Percentiles rank a stretch among this genome's conserved stretches.
Evolutionary conservation across 2,113 vertebrate species (phyloP).

Genomic region (Porphyrio hochstetteri): DNA sequence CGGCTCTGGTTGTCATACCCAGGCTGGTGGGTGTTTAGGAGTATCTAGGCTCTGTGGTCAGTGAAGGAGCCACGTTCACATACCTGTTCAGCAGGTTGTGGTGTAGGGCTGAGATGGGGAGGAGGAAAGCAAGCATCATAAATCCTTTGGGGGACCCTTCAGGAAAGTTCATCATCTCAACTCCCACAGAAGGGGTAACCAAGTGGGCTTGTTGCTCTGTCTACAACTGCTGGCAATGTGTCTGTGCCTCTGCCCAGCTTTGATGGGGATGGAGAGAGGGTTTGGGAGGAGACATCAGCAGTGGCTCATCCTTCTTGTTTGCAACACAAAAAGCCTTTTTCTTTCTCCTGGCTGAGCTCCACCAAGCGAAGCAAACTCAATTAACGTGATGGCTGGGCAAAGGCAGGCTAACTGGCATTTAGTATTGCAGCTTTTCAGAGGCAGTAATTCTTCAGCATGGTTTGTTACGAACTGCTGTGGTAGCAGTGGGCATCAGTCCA

Average conservation of each 20-base stretch:
- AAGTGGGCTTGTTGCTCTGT: neutral
- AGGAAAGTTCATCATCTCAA: neutral
- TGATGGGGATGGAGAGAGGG: neutral
- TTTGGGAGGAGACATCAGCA: neutral
- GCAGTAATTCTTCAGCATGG: neutral
- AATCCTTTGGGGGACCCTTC: neutral
- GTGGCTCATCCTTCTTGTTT: constrained; percentile 4
- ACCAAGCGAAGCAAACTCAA: constrained; percentile 24
- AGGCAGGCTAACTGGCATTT: constrained; percentile 46
- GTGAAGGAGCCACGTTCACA: neutral
- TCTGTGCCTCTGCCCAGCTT: neutral
- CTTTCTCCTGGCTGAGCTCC: constrained; percentile 19
- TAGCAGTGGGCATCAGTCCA: neutral
- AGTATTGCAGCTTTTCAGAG: neutral
- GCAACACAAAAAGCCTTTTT: constrained; percentile 54
- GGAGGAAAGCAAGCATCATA: neutral
- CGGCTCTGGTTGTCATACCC: rapidly evolving
- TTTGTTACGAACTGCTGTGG: neutral
- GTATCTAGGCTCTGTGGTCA: neutral
- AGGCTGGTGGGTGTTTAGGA: neutral
- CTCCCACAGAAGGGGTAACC: rapidly evolving
- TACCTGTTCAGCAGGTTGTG: neutral
- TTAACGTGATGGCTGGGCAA: constrained; percentile 35
- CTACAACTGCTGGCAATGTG: neutral
- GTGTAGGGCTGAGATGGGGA: neutral